phyloP scores from a whole-genome alignment of 2,888 invertebrate species.

The Metacarcinus magister region DNA sequence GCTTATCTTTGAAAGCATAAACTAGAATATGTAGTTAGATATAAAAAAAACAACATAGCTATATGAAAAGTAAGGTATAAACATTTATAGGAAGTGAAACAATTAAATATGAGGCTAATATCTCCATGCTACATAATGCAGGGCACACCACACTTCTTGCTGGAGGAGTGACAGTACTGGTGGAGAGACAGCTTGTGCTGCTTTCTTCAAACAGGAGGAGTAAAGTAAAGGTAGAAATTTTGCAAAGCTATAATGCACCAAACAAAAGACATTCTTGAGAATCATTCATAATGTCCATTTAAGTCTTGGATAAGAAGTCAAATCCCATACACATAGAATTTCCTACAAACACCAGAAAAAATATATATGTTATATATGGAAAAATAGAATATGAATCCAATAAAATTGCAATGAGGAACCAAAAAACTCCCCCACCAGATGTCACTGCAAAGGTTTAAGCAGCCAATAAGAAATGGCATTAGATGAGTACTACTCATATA shows the following conservation, averaged over 20 bases:
- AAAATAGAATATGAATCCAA: neutral
- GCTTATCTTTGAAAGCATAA: neutral
- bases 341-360: neutral
- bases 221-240: neutral
- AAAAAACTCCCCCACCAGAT: neutral
- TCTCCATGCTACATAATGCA: slow-evolving; percentile 29
- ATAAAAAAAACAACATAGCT: neutral
- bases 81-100: neutral
- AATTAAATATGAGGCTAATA: neutral
- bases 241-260: neutral
- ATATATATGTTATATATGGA: neutral
- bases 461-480: neutral
- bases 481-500: neutral
- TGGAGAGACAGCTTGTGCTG: slow-evolving; percentile 8
- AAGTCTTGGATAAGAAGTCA: neutral
- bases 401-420: neutral
- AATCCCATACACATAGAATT: neutral
- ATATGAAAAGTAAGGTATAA: neutral
- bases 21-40: neutral
- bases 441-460: neutral
- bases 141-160: slow-evolving; percentile 33
- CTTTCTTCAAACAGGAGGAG: neutral
- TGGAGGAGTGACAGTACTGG: neutral
- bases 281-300: neutral
- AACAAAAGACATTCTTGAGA: neutral